phyloP scores from a whole-genome alignment of 2,113 vertebrate genomes.

The Pelobates fuscus region DNA sequence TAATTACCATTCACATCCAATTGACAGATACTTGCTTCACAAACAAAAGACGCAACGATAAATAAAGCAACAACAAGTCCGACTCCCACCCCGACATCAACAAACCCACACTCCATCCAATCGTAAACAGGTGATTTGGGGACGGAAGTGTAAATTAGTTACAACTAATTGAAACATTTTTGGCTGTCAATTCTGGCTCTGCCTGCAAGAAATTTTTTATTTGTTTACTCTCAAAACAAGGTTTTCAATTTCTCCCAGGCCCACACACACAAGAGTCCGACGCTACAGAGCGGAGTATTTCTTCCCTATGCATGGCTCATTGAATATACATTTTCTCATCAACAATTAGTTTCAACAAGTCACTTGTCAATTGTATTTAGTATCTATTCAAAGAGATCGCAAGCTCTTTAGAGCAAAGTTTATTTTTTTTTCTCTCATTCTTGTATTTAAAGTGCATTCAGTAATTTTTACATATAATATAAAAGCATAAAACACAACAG shows the following conservation, averaged over 20 bases:
- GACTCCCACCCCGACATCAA: neutral
- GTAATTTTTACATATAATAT: no score
- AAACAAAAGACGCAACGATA: no score
- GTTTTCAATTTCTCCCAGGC: slow-evolving; percentile 9
- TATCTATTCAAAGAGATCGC: no score
- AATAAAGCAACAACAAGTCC: slow-evolving; percentile 2
- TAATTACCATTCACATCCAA: no score
- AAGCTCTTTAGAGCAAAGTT: no score
- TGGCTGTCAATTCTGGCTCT: slow-evolving; percentile 6
- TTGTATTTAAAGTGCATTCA: no score
- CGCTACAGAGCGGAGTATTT: neutral
- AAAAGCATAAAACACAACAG: no score
- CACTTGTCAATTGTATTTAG: no score
- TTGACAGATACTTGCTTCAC: no score
- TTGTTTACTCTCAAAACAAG: slow-evolving; percentile 37
- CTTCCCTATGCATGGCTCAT: neutral
- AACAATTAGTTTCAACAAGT: no score
- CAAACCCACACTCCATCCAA: neutral
- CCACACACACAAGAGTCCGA: neutral
- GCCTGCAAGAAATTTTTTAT: neutral
- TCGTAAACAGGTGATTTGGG: slow-evolving; percentile 17
- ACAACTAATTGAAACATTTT: slow-evolving; percentile 21
- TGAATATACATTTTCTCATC: neutral
- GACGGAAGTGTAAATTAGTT: slow-evolving; percentile 9
- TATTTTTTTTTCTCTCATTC: no score